Evolutionary conservation across 1,140 invertebrate species (phyloP).

Genomic region (Sycophila sp.): DNA sequence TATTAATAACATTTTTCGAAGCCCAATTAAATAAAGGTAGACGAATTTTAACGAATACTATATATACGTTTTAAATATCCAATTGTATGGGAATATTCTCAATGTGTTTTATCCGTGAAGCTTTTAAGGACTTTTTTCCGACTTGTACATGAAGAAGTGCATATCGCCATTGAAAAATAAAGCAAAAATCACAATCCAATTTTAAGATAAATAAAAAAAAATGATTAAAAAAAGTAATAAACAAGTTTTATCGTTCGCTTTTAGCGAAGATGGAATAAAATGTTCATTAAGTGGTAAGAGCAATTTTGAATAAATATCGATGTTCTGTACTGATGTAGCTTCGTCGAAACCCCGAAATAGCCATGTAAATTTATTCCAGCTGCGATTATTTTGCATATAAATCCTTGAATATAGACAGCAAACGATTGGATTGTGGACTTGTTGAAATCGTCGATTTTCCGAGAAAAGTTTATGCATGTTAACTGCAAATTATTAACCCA

Average conservation of each 20-base stretch:
- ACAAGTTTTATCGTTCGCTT: not conserved
- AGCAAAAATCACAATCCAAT: no score
- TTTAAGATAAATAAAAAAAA: conserved; percentile 2
- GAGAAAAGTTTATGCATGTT: no score
- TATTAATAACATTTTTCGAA: conserved; percentile 5
- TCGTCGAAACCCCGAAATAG: not conserved
- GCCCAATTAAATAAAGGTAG: not conserved
- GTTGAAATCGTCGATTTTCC: conserved; percentile 2
- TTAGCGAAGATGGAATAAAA: not conserved
- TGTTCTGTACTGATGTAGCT: conserved; percentile 1
- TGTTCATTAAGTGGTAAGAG: not conserved
- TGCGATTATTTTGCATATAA: not conserved
- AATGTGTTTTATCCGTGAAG: not conserved
- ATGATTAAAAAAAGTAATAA: not conserved
- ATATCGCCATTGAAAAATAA: not conserved
- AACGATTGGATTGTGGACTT: not conserved
- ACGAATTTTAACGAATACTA: not conserved
- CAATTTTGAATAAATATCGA: conserved; percentile 10
- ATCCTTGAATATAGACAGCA: not conserved
- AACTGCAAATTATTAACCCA: no score
- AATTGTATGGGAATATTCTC: not conserved
- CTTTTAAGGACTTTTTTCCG: not conserved
- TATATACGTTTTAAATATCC: not conserved
- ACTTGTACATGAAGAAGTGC: not conserved
- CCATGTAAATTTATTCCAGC: conserved; percentile 16